Conservation (phyloP, 2,888 invertebrate genomes). For the Drosophila vallismaia region DNA sequence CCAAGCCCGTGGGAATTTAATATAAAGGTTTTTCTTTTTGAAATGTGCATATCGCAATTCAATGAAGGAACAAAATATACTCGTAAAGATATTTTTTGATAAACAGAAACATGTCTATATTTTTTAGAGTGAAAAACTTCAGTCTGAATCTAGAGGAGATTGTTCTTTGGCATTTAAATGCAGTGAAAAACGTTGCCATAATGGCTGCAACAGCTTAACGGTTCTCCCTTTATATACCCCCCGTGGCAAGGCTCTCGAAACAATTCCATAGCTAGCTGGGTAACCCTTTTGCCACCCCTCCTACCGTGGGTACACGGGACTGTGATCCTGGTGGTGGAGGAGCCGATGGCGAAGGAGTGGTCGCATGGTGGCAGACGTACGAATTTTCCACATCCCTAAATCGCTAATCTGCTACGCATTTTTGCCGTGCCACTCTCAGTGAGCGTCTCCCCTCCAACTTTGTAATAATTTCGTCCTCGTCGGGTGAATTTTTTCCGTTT, state of each 20-base stretch:
- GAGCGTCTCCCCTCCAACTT: slow-evolving; percentile 32
- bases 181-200: slow-evolving; percentile 45
- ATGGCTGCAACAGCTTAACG: slow-evolving; percentile 61
- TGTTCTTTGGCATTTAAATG: slow-evolving; percentile 44
- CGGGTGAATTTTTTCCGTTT: slow-evolving; percentile 26
- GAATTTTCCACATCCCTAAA: slow-evolving; percentile 81
- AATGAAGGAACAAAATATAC: too few species aligned
- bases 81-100: not conserved
- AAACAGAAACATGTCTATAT: not conserved
- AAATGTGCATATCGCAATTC: too few species aligned
- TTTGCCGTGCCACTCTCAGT: slow-evolving; percentile 54
- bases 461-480: slow-evolving; percentile 67
- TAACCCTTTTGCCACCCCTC: slow-evolving; percentile 34
- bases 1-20: not conserved
- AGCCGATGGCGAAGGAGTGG: slow-evolving; percentile 2
- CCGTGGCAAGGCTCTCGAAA: slow-evolving; percentile 39
- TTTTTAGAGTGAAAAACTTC: not conserved
- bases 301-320: not conserved
- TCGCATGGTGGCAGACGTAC: slow-evolving; percentile 62
- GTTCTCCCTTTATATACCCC: slow-evolving; percentile 31
- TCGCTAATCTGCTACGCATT: slow-evolving; percentile 80
- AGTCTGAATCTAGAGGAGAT: not conserved
- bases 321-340: not conserved
- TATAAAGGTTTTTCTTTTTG: not conserved
- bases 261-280: slow-evolving; percentile 15